Evolutionary conservation across 1,140 invertebrate species (phyloP).

Genomic region (Sitophilus oryzae): DNA sequence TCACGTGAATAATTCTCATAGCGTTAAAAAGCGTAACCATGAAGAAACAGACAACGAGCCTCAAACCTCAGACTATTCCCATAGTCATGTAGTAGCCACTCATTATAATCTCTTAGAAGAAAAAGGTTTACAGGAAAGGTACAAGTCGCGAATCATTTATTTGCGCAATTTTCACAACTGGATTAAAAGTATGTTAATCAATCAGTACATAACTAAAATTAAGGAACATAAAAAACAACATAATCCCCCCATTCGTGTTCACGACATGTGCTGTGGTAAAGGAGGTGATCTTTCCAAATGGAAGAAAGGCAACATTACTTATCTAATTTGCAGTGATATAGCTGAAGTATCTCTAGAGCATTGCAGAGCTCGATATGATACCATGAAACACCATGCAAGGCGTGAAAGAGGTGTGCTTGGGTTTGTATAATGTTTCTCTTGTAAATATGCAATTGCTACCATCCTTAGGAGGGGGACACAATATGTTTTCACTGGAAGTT

Average conservation of each 20-base stretch:
- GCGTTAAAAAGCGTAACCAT: neutral
- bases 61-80: conserved; percentile 5
- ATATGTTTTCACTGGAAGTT: conserved; percentile 79
- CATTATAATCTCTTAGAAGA: conserved; percentile 85
- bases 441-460: no score
- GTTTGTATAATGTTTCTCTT: no score
- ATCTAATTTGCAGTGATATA: conserved; percentile 93
- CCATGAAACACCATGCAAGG: conserved; percentile 47
- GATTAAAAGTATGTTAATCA: conserved; percentile 94
- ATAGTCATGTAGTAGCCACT: conserved; percentile 64
- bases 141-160: conserved; percentile 84
- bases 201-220: conserved; percentile 61
- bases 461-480: conserved; percentile 26
- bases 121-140: conserved; percentile 69
- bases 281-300: conserved; percentile 98
- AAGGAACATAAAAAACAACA: conserved; percentile 55
- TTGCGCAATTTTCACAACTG: conserved; percentile 98
- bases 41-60: neutral
- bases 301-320: conserved; percentile 74
- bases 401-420: conserved; percentile 41
- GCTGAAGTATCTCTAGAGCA: conserved; percentile 88
- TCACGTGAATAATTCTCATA: neutral
- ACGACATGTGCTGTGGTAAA: conserved; percentile 87
- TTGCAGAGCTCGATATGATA: conserved; percentile 63
- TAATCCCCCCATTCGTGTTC: conserved; percentile 54